Percentiles rank a stretch among this genome's conserved stretches.
Evolutionary conservation across 1,140 invertebrate species (phyloP).

Genomic region (Pogonomyrmex barbatus): DNA sequence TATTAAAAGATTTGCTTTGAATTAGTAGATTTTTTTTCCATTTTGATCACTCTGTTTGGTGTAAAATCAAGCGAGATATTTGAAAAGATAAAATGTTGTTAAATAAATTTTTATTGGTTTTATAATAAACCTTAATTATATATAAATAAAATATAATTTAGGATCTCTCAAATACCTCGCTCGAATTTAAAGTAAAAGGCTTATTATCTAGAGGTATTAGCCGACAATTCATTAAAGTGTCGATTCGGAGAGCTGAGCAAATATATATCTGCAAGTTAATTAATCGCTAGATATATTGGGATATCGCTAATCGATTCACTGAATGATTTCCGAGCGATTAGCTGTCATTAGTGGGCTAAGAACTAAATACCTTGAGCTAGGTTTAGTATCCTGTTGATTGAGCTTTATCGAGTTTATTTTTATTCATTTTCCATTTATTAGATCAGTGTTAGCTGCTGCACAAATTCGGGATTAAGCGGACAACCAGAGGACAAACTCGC

Average conservation of each 20-base stretch:
- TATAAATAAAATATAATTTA: conserved; percentile 3
- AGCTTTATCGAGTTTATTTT: conserved; percentile 21
- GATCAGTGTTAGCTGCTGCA: conserved; percentile 23
- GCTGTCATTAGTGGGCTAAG: not conserved
- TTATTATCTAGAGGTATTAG: not conserved
- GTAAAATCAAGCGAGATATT: conserved; percentile 14
- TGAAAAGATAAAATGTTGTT: not conserved
- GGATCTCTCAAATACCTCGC: not conserved
- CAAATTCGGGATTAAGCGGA: conserved; percentile 21
- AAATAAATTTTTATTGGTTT: conserved; percentile 8
- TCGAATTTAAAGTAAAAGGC: conserved; percentile 14
- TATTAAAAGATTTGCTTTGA: conserved; percentile 13
- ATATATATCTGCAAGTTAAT: conserved; percentile 22
- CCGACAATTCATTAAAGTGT: conserved; percentile 11
- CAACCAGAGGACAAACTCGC: conserved; percentile 8
- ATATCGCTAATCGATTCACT: conserved; percentile 12
- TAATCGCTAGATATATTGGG: conserved; percentile 33
- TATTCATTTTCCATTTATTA: conserved; percentile 20
- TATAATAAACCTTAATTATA: not conserved
- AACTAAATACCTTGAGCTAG: conserved; percentile 21
- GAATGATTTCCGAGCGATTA: not conserved
- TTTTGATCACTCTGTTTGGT: conserved; percentile 20
- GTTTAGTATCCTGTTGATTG: conserved; percentile 40
- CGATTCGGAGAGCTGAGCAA: not conserved
- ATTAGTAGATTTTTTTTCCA: not conserved